Evolutionary conservation across 2,113 vertebrate genomes (phyloP).

Genomic region (Panthera uncia): DNA sequence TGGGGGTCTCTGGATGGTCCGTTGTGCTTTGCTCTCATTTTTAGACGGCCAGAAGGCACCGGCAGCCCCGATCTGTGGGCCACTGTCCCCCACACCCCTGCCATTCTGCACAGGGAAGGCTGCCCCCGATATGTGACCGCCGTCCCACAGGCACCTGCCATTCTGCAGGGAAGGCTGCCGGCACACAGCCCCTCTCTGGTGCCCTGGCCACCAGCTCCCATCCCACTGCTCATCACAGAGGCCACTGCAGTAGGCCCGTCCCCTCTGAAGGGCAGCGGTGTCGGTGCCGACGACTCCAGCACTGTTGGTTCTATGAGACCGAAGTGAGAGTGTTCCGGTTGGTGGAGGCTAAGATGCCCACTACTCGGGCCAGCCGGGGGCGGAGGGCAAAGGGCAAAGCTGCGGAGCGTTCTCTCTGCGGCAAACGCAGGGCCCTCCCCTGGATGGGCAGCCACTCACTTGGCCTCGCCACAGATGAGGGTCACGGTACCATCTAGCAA

Average conservation of each 20-base stretch:
- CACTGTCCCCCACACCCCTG: fast-evolving
- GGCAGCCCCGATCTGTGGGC: not conserved
- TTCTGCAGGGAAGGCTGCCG: not conserved
- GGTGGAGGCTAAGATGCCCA: not conserved
- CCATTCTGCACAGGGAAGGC: not conserved
- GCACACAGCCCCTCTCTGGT: fast-evolving
- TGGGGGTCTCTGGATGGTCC: not conserved
- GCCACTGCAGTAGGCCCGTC: not conserved
- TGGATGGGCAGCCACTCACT: not conserved
- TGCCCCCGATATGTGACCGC: not conserved
- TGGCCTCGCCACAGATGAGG: constrained; percentile 88
- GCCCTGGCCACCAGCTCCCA: not conserved
- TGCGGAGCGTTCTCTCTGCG: fast-evolving
- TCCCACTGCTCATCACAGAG: not conserved
- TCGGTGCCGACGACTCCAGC: fast-evolving
- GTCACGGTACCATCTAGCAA: constrained; percentile 89
- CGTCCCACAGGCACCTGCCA: not conserved
- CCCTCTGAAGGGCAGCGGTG: fast-evolving
- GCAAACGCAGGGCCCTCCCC: fast-evolving
- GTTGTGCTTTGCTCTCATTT: not conserved
- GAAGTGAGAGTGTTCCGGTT: not conserved
- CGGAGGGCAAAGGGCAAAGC: not conserved
- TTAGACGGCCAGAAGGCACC: not conserved
- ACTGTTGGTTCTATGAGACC: not conserved
- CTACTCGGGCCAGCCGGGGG: not conserved